Percentiles rank a stretch among this genome's conserved stretches.
Conservation (phyloP, 2,888 invertebrate genomes). For the Xestobium rufovillosum region DNA sequence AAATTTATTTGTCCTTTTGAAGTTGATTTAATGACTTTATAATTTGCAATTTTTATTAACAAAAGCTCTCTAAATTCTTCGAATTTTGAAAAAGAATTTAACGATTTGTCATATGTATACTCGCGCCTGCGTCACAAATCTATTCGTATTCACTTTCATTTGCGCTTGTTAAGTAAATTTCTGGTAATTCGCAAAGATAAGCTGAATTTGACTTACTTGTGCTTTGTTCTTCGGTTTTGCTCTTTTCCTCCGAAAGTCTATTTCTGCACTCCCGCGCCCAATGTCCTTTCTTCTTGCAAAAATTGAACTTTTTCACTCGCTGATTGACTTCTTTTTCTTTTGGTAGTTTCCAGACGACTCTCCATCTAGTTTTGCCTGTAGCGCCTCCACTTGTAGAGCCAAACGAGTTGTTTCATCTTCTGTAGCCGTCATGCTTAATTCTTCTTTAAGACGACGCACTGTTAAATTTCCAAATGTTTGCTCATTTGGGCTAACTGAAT, state of each 20-base stretch:
- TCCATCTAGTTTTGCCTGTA: conserved; percentile 10
- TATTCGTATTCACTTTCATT: conserved; percentile 17
- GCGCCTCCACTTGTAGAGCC: conserved; percentile 17
- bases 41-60: conserved; percentile 13
- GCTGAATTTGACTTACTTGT: too few species aligned
- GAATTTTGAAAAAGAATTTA: conserved; percentile 19
- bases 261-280: conserved; percentile 22
- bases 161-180: conserved; percentile 12
- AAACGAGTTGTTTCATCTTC: conserved; percentile 14
- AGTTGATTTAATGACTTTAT: too few species aligned
- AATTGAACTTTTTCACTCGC: too few species aligned
- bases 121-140: conserved; percentile 26
- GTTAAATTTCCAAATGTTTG: conserved; percentile 20
- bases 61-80: conserved; percentile 7
- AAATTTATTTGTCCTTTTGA: too few species aligned
- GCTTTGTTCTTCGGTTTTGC: too few species aligned
- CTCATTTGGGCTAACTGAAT: conserved; percentile 13
- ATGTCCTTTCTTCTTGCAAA: conserved; percentile 20
- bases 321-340: too few species aligned
- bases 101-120: conserved; percentile 22
- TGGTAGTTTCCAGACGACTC: too few species aligned
- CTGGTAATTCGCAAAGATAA: conserved; percentile 16
- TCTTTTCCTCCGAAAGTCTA: conserved; percentile 8
- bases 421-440: conserved; percentile 12
- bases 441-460: conserved; percentile 19